Conservation (phyloP, 2,797 vertebrate species). For the Acrossocheilus wenchowensis region DNA sequence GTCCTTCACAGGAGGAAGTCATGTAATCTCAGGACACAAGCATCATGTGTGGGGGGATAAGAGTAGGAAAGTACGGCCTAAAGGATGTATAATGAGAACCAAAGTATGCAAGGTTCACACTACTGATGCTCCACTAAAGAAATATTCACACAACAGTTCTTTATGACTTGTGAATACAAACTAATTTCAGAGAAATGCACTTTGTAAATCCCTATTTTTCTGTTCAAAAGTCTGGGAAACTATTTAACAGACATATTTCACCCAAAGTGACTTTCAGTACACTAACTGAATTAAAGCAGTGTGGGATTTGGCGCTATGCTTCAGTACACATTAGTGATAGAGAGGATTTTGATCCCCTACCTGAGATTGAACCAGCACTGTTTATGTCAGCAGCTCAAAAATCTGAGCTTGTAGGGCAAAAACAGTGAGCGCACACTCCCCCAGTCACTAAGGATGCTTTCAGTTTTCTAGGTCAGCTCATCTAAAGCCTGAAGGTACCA, state of each 20-base stretch:
- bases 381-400: conserved; percentile 12
- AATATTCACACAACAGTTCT: not conserved
- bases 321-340: conserved; percentile 25
- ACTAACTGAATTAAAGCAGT: conserved; percentile 39
- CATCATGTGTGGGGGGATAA: not conserved
- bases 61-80: not conserved
- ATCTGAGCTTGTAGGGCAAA: not conserved
- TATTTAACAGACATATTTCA: conserved; percentile 11
- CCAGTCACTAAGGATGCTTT: conserved; percentile 22
- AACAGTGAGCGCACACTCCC: not conserved
- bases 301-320: conserved; percentile 26
- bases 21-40: not conserved
- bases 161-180: not conserved
- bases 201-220: not conserved
- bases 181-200: not conserved
- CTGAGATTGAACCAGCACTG: conserved; percentile 19
- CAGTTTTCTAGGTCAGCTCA: conserved; percentile 43
- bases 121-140: not conserved
- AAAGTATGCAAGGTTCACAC: not conserved
- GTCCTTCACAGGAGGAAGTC: not conserved
- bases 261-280: conserved; percentile 16
- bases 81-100: not conserved
- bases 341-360: conserved; percentile 21
- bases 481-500: conserved; percentile 35
- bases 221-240: not conserved